These are phyloP conservation scores for Passer montanus DNA, from an alignment of 2,113 vertebrate species.

Conservation along the genomic window DNA sequence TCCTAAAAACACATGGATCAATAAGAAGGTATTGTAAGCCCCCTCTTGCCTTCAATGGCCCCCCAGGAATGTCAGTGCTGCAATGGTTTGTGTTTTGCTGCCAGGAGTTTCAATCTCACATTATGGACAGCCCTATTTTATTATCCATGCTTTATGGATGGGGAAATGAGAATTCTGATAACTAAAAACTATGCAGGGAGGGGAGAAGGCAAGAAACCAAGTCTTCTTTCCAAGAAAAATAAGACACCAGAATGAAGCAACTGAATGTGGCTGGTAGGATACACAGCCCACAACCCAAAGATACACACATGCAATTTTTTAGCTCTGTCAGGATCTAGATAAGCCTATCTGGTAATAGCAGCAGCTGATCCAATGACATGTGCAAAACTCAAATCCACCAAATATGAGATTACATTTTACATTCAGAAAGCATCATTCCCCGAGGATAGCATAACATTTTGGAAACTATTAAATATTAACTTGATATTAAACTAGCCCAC, in stretches of 20 bases:
- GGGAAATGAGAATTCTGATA: background rate
- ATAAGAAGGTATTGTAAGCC: background rate
- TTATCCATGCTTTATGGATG: background rate
- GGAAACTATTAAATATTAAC: slow-evolving; percentile 30
- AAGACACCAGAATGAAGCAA: background rate
- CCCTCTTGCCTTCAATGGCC: background rate
- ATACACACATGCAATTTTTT: background rate
- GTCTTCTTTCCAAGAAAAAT: background rate
- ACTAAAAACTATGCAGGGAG: background rate
- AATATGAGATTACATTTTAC: background rate
- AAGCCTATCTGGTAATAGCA: slow-evolving; percentile 18
- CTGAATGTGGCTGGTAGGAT: background rate
- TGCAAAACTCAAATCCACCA: slow-evolving; percentile 6
- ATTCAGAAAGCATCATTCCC: background rate
- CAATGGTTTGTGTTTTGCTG: background rate
- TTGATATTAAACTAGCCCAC: background rate
- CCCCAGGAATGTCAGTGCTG: background rate
- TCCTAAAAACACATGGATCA: background rate
- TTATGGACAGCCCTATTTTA: background rate
- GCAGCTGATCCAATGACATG: background rate
- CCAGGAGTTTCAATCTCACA: background rate
- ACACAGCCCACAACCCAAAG: background rate
- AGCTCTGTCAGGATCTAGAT: background rate
- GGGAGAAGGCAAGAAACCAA: background rate
- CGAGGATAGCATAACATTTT: background rate